phyloP scores from a whole-genome alignment of 2,797 vertebrate genomes.

The Zalophus californianus region DNA sequence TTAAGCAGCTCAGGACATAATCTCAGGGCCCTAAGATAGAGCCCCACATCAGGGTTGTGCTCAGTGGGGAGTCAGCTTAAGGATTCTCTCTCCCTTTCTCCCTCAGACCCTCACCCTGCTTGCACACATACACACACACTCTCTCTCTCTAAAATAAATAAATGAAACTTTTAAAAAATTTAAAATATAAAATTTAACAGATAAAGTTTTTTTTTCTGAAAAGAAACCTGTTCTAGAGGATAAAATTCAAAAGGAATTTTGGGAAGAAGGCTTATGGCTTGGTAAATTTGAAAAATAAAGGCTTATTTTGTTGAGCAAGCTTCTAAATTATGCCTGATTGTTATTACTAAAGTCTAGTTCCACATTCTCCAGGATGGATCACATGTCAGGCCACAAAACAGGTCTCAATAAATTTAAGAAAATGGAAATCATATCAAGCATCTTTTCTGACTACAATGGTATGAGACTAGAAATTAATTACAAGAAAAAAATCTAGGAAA shows the following conservation, averaged over 20 bases:
- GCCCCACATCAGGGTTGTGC: background rate
- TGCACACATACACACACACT: background rate
- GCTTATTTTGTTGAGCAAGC: slow-evolving; percentile 31
- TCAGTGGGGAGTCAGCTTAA: background rate
- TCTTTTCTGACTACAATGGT: background rate
- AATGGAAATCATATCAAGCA: background rate
- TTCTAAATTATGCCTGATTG: slow-evolving; percentile 2
- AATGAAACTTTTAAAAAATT: background rate
- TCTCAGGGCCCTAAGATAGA: background rate
- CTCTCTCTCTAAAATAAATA: background rate
- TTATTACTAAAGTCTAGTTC: background rate
- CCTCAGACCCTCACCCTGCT: background rate
- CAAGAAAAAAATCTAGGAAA: background rate
- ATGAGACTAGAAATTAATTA: background rate
- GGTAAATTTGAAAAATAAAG: background rate
- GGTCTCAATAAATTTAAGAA: background rate
- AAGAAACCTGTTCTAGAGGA: background rate
- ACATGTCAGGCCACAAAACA: background rate
- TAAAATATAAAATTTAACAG: slow-evolving; percentile 42
- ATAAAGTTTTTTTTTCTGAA: background rate
- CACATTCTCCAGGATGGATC: background rate
- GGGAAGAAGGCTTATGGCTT: slow-evolving; percentile 9
- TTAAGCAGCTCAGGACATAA: background rate
- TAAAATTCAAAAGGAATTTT: slow-evolving; percentile 46
- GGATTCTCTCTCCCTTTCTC: background rate